Conservation (phyloP, 2,797 vertebrate species). For the Lindbergichthys nudifrons region DNA sequence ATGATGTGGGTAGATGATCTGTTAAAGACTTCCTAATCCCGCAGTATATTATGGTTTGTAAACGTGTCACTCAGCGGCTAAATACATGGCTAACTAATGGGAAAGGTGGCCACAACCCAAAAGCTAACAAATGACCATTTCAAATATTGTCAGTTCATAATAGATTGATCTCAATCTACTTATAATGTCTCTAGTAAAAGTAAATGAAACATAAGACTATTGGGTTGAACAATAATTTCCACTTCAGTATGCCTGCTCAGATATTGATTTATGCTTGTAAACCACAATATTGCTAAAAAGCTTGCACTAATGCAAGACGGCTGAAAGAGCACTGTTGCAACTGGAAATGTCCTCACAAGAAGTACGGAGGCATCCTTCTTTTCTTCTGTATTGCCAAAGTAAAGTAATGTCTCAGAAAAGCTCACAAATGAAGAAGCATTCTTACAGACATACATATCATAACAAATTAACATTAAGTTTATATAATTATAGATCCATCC, state of each 20-base stretch:
- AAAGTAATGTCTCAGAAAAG: background rate
- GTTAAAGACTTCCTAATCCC: background rate
- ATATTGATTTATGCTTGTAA: background rate
- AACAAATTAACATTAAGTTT: background rate
- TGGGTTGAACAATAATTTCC: background rate
- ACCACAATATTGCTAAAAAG: conserved; percentile 18
- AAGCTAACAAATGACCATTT: conserved; percentile 2
- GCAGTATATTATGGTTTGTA: background rate
- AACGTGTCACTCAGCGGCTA: background rate
- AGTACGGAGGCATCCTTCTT: background rate
- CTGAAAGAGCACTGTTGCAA: conserved; percentile 9
- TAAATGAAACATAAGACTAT: background rate
- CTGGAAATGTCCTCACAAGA: conserved; percentile 16
- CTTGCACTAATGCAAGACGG: background rate
- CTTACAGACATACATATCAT: background rate
- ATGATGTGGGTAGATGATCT: background rate
- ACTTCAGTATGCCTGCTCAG: too few relatives aligned
- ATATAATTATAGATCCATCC: too few relatives aligned
- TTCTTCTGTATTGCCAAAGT: background rate
- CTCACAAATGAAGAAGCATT: background rate
- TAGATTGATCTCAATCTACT: background rate
- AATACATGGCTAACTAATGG: background rate
- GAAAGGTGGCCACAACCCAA: background rate
- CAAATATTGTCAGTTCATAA: background rate
- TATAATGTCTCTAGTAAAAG: background rate